Conservation (phyloP, 2,113 vertebrate genomes). For the Sylvia atricapilla region DNA sequence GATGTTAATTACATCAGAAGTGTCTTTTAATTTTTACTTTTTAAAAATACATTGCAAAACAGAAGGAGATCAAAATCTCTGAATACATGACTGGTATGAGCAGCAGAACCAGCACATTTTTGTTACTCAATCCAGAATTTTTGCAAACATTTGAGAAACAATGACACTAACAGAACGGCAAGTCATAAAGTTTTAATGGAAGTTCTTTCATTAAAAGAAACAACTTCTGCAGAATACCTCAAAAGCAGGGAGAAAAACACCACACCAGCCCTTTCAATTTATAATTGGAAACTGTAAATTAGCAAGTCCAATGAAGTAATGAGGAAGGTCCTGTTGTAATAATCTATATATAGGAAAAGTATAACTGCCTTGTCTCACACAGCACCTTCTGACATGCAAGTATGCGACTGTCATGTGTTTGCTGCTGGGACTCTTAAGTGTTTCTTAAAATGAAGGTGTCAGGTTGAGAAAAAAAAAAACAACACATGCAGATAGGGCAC, state of each 20-base stretch:
- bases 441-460: conserved; percentile 23
- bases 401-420: not conserved
- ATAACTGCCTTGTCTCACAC: not conserved
- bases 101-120: not conserved
- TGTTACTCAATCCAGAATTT: not conserved
- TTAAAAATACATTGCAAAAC: not conserved
- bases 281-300: not conserved
- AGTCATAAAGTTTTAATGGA: not conserved
- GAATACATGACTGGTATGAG: not conserved
- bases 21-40: not conserved
- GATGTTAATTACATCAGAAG: not conserved
- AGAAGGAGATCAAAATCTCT: not conserved
- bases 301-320: not conserved
- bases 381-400: not conserved
- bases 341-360: not conserved
- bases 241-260: not conserved
- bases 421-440: not conserved
- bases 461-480: not conserved
- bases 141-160: not conserved
- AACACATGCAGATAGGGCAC: not conserved
- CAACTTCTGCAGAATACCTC: not conserved
- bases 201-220: not conserved
- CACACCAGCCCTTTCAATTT: not conserved
- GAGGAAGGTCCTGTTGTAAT: not conserved
- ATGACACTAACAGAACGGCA: not conserved